Base-by-base conservation (phyloP, 1,140 invertebrate genomes). In the Chelonus insularis region DNA sequence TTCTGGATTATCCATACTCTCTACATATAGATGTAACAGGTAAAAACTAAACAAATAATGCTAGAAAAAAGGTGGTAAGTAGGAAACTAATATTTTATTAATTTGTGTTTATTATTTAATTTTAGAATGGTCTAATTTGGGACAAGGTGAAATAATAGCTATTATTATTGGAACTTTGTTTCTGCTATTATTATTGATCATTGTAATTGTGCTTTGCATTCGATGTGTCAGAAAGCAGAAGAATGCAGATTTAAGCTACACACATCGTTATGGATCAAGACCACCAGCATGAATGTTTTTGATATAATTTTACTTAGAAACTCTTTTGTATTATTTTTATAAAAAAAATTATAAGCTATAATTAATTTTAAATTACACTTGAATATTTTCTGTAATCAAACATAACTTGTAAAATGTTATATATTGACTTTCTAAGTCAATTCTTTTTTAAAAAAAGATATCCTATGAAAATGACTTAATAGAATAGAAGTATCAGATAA, bases 1-100 rank as follows among this genome's bases (percentile, higher is more conserved):
- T 86, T 0, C 72, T 81, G 9, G 85, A 86, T 0, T 88, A 88
- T 70, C 74, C 78, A 2, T 80, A 83, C 37, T 82, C 80, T 45
- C 77, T 82, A 37, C 81, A 77, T 4, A 79, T 88, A 12, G 86
- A 89, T 70, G 87, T 88, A 36, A 63, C 61, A 51, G 61, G 61
- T 63, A 63, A 54, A 2, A 39, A 32, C 36, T 21, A 29, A 29
- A 29, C 7, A 4, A 29, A 29, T 29, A 4, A 29, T 7, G 3
- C 3, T 7, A 29, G 7, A 29, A 29, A 29, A 29, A 29, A 29
- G 1, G 47, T 21, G 37, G 45, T 20, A 47, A 9, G 20, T 37
- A 32, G 12, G 34, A 23, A 48, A 16, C 25, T 25, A n/a, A 12
- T 36, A 11, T 54, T 39, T 47, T 55, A 23, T 36, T 51, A 16